phyloP scores from a whole-genome alignment of 2,113 vertebrate species.

The Steatornis caripensis region DNA sequence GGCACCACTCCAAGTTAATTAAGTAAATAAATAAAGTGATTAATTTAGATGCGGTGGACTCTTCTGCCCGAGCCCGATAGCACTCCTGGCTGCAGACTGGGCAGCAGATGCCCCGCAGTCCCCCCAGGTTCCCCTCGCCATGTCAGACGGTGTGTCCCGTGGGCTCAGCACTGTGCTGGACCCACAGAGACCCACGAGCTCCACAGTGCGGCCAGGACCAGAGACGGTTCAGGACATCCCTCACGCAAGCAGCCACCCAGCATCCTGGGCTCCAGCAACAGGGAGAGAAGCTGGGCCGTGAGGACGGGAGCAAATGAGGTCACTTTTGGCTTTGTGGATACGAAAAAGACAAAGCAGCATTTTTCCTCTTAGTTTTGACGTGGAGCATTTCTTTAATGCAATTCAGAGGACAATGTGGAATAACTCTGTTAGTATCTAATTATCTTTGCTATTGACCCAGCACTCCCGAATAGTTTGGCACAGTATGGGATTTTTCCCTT shows the following conservation, averaged over 20 bases:
- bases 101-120: fast-evolving
- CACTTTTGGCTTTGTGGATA: neutral
- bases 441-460: slow-evolving; percentile 12
- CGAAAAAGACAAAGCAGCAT: neutral
- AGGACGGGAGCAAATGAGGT: neutral
- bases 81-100: neutral
- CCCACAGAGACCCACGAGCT: neutral
- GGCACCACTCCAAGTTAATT: slow-evolving; percentile 6
- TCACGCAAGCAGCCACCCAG: neutral
- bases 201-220: neutral
- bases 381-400: neutral
- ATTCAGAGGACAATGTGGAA: neutral
- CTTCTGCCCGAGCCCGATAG: neutral
- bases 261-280: neutral
- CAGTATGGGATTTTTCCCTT: neutral
- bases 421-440: slow-evolving; percentile 5
- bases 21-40: slow-evolving; percentile 17
- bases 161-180: neutral
- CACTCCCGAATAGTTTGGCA: neutral
- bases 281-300: neutral
- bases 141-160: neutral
- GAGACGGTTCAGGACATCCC: neutral
- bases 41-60: neutral
- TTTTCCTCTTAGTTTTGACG: neutral
- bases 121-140: fast-evolving